phyloP scores from a whole-genome alignment of 2,888 invertebrate species.

The Diachrysia chrysitis region DNA sequence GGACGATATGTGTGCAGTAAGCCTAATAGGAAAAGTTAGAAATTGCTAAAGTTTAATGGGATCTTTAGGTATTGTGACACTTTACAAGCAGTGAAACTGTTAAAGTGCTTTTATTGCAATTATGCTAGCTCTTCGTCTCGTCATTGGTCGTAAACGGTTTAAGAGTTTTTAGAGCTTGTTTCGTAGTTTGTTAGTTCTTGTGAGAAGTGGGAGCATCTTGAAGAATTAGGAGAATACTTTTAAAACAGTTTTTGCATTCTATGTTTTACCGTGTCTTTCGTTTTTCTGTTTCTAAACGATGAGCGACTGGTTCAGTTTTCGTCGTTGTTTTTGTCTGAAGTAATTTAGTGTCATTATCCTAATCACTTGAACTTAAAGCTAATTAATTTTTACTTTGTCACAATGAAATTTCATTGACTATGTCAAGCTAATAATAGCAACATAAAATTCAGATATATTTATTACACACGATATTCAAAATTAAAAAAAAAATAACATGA shows the following conservation, averaged over 20 bases:
- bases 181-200: constrained; percentile 45
- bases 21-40: constrained; percentile 84
- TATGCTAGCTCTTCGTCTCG: constrained; percentile 66
- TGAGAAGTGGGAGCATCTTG: constrained; percentile 28
- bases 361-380: background rate
- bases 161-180: constrained; percentile 48
- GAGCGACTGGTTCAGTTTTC: constrained; percentile 3
- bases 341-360: background rate
- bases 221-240: constrained; percentile 23
- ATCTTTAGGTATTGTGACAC: constrained; percentile 85
- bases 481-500: no score
- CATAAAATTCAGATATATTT: no score
- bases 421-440: no score
- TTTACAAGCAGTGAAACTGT: constrained; percentile 77
- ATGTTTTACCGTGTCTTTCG: background rate
- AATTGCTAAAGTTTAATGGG: constrained; percentile 85
- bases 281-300: background rate
- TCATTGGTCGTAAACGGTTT: constrained; percentile 57
- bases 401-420: background rate
- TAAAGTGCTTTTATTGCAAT: constrained; percentile 76
- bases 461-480: no score
- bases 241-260: constrained; percentile 19
- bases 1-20: constrained; percentile 74
- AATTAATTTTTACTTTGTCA: background rate
- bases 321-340: background rate